Conservation (phyloP, 2,797 vertebrate genomes). For the Sebastes cheni region DNA sequence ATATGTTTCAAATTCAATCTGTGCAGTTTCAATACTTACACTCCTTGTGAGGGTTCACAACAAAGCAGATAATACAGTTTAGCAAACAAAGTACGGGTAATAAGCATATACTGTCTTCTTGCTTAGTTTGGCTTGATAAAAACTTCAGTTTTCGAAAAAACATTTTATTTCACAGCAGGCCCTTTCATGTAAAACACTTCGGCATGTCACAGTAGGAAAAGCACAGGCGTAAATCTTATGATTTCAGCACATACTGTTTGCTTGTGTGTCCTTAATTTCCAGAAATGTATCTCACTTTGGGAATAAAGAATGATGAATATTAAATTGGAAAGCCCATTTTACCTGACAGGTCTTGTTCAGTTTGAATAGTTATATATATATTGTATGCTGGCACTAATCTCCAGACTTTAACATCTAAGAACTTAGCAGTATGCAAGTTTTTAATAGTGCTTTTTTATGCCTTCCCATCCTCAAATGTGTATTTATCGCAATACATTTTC, state of each 20-base stretch:
- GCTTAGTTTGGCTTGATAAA: background rate
- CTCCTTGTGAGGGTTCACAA: background rate
- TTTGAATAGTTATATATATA: background rate
- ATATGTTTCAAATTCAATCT: background rate
- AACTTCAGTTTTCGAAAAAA: background rate
- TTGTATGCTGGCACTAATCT: background rate
- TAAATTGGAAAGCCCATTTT: background rate
- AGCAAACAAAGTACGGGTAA: background rate
- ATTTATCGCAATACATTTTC: background rate
- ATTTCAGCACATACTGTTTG: background rate
- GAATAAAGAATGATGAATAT: background rate
- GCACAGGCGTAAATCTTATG: background rate
- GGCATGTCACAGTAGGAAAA: background rate
- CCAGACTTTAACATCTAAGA: background rate
- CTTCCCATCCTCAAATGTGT: background rate
- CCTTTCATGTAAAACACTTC: background rate
- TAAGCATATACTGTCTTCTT: background rate
- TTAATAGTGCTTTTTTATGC: background rate
- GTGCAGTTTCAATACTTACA: background rate
- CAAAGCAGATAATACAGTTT: background rate
- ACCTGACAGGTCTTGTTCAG: background rate
- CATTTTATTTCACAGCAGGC: background rate
- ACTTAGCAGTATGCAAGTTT: background rate
- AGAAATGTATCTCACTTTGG: background rate
- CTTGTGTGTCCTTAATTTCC: background rate